Percentiles rank a stretch among this genome's conserved stretches.
These are phyloP conservation scores for Chamaea fasciata DNA, from an alignment of 2,113 vertebrate species.

Conservation along the genomic window DNA sequence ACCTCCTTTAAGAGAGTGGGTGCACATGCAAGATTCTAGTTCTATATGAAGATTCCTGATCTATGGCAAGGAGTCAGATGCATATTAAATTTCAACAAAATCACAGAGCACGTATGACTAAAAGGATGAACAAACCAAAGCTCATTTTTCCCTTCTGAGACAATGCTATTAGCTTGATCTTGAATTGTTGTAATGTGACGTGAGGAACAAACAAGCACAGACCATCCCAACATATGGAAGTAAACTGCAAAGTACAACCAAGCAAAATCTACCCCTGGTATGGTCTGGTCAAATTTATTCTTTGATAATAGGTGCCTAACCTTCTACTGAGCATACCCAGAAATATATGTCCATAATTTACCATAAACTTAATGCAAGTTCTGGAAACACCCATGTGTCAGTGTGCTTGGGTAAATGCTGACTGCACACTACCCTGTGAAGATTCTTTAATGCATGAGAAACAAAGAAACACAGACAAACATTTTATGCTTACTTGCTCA, in stretches of 20 bases:
- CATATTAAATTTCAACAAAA: not conserved
- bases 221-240: not conserved
- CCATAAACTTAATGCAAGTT: not conserved
- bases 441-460: not conserved
- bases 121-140: not conserved
- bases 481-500: not conserved
- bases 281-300: not conserved
- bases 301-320: not conserved
- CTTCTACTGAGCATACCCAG: not conserved
- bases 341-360: not conserved
- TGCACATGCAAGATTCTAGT: not conserved
- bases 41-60: not conserved
- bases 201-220: not conserved
- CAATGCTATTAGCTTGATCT: not conserved
- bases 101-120: not conserved
- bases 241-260: not conserved
- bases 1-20: not conserved
- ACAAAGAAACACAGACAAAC: not conserved
- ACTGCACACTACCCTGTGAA: not conserved
- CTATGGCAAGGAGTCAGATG: not conserved
- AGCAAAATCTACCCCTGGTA: not conserved
- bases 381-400: not conserved
- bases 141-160: not conserved
- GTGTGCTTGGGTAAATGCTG: not conserved
- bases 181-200: not conserved